Percentiles rank a stretch among this genome's conserved stretches.
Evolutionary conservation across 2,113 vertebrate species (phyloP).

Genomic region (Grammomys surdaster): DNA sequence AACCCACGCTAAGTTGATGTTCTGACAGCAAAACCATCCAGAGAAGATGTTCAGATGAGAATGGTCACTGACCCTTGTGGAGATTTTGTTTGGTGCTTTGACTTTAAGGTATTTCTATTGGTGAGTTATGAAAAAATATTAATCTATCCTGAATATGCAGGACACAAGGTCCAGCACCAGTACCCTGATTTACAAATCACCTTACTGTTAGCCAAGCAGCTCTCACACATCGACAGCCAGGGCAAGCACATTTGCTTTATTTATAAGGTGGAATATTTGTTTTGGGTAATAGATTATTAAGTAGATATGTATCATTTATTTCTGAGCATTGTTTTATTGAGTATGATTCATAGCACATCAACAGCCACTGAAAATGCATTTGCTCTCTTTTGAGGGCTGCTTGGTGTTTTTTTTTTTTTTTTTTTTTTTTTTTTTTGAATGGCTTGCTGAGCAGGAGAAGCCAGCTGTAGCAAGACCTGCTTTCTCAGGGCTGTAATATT

Average conservation of each 20-base stretch:
- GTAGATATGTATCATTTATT: conserved; percentile 83
- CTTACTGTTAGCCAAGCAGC: conserved; percentile 65
- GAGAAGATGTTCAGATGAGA: background rate
- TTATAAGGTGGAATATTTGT: conserved; percentile 82
- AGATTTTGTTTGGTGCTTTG: conserved; percentile 54
- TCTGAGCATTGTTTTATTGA: conserved; percentile 76
- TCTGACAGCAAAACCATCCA: background rate
- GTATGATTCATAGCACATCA: conserved; percentile 79
- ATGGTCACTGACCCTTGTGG: background rate
- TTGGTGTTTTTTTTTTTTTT: conserved; percentile 36
- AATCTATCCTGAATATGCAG: conserved; percentile 31
- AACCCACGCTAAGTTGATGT: background rate
- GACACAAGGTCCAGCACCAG: background rate
- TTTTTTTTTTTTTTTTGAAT: conserved; percentile 82
- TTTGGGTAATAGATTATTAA: conserved; percentile 83
- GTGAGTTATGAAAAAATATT: conserved; percentile 63
- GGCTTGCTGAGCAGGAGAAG: conserved; percentile 68
- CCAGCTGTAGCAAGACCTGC: conserved; percentile 33
- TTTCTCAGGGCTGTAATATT: background rate
- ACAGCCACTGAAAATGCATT: conserved; percentile 77
- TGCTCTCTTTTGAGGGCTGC: conserved; percentile 69
- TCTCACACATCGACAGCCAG: conserved; percentile 66
- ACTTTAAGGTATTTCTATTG: conserved; percentile 40
- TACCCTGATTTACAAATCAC: conserved; percentile 75
- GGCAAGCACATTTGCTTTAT: conserved; percentile 71